Evolutionary conservation across 2,113 vertebrate species (phyloP).

Genomic region (Chaetura pelagica): DNA sequence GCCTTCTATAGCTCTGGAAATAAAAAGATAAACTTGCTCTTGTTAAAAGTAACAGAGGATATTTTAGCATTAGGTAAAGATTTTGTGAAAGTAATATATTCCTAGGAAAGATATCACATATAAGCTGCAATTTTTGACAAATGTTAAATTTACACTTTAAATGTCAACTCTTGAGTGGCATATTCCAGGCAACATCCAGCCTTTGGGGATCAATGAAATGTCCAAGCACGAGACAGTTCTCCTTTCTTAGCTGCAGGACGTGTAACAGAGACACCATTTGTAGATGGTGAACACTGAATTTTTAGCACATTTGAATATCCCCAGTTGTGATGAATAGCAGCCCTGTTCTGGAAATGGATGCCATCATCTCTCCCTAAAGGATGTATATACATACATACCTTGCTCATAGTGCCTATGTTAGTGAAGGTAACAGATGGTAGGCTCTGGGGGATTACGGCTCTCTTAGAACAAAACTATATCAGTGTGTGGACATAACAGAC

Average conservation of each 20-base stretch:
- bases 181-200: slow-evolving; percentile 46
- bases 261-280: background rate
- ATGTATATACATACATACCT: background rate
- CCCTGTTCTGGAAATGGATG: slow-evolving; percentile 20
- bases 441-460: slow-evolving; percentile 22
- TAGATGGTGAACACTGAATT: slow-evolving; percentile 31
- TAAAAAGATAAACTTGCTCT: background rate
- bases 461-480: slow-evolving; percentile 4
- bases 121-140: slow-evolving; percentile 47
- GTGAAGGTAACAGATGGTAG: slow-evolving; percentile 19
- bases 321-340: background rate
- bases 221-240: slow-evolving; percentile 41
- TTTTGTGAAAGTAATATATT: slow-evolving; percentile 26
- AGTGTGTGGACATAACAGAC: background rate
- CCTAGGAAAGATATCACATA: slow-evolving; percentile 22
- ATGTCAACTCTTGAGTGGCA: slow-evolving; percentile 59
- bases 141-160: slow-evolving; percentile 70
- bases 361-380: background rate
- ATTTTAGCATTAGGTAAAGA: slow-evolving; percentile 24
- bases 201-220: slow-evolving; percentile 49
- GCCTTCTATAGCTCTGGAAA: background rate
- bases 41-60: background rate
- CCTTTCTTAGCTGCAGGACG: background rate
- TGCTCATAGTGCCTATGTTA: background rate
- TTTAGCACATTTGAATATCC: slow-evolving; percentile 49